A percentile compares a stretch with the other conserved stretches of the same genome.
Evolutionary conservation across 2,888 invertebrate species (phyloP).

Genomic region (Timema cristinae): DNA sequence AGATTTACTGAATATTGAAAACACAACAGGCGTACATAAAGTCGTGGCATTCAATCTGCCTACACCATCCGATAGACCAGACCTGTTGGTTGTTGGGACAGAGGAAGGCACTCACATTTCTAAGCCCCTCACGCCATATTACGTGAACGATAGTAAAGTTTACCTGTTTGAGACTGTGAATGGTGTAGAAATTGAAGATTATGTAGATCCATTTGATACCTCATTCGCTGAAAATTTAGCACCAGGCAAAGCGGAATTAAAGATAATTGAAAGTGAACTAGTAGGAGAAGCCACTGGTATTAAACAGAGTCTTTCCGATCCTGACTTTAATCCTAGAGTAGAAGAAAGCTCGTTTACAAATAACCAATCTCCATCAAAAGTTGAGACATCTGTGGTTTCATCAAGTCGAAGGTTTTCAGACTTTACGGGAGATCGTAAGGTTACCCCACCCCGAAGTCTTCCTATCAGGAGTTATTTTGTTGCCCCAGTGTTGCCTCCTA

Average conservation of each 20-base stretch:
- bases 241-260: conserved; percentile 55
- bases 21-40: conserved; percentile 38
- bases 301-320: conserved; percentile 38
- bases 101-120: conserved; percentile 35
- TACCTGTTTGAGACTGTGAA: conserved; percentile 10
- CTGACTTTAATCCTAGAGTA: conserved; percentile 35
- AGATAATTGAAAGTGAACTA: conserved; percentile 38
- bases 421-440: conserved; percentile 24
- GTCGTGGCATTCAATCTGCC: conserved; percentile 59
- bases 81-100: conserved; percentile 26
- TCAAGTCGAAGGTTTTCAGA: conserved; percentile 27
- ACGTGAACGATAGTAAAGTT: conserved; percentile 46
- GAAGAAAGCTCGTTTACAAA: conserved; percentile 38
- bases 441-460: conserved; percentile 21
- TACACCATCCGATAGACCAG: conserved; percentile 41
- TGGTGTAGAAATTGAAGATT: conserved; percentile 33
- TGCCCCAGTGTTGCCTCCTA: conserved; percentile 14
- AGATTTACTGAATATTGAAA: conserved; percentile 16
- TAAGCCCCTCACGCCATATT: conserved; percentile 79
- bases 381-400: not conserved
- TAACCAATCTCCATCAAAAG: conserved; percentile 31
- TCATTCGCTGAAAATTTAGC: conserved; percentile 53
- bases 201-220: conserved; percentile 64
- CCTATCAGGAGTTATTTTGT: conserved; percentile 21
- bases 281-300: conserved; percentile 25